Evolutionary conservation across 2,888 invertebrate species (phyloP).

Genomic region (Cerastis rubricosa): DNA sequence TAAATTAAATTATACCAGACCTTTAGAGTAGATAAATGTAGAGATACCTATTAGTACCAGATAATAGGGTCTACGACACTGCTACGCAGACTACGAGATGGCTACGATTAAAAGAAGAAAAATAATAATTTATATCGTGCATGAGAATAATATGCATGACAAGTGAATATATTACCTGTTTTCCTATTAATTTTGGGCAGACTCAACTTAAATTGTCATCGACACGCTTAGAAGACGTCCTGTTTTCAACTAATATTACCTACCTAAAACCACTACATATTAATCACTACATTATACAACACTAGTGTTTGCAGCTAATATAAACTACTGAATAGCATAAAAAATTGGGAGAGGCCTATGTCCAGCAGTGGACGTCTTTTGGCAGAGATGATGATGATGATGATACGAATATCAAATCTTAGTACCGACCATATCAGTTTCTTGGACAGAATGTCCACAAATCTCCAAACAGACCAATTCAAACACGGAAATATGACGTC

Average conservation of each 20-base stretch:
- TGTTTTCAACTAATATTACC: neutral
- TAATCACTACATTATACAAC: too few species aligned
- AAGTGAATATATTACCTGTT: too few species aligned
- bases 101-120: neutral
- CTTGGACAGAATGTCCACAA: neutral
- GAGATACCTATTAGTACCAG: neutral
- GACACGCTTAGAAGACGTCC: too few species aligned
- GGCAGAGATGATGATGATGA: too few species aligned
- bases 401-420: neutral
- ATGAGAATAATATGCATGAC: neutral
- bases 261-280: too few species aligned
- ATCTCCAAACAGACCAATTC: constrained; percentile 39
- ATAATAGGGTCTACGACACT: neutral
- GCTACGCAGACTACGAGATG: neutral
- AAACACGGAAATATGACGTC: constrained; percentile 60
- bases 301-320: too few species aligned
- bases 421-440: neutral
- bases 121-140: neutral
- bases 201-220: too few species aligned
- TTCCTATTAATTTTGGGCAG: too few species aligned
- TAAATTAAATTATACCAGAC: neutral
- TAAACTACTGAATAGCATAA: too few species aligned
- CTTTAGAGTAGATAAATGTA: neutral
- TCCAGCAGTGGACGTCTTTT: too few species aligned
- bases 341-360: too few species aligned